A percentile compares a stretch with the other conserved stretches of the same genome.
Evolutionary conservation across 2,888 invertebrate genomes (phyloP).

Genomic region (Prosapia bicincta): DNA sequence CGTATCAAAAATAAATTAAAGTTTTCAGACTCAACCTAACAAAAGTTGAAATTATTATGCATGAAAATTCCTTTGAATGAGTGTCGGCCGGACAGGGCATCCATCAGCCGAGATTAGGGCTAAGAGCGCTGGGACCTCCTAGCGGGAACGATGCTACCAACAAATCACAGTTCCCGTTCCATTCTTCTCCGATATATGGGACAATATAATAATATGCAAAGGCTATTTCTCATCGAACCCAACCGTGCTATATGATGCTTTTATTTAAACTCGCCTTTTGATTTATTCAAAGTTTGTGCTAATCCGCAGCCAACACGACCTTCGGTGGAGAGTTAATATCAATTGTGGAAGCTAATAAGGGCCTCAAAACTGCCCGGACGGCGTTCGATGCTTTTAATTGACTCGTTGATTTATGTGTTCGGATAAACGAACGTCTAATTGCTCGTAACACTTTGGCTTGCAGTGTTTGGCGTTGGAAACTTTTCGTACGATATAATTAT

Average conservation of each 20-base stretch:
- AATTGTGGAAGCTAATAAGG: neutral
- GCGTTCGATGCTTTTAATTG: neutral
- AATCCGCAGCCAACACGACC: neutral
- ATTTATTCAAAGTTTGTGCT: neutral
- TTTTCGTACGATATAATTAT: neutral
- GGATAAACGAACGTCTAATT: neutral
- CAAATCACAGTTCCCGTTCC: neutral
- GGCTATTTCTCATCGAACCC: neutral
- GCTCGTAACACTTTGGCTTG: neutral
- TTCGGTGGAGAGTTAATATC: neutral
- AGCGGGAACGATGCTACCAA: neutral
- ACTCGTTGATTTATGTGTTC: neutral
- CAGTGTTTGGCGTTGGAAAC: neutral
- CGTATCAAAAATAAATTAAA: constrained; percentile 19
- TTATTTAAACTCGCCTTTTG: neutral
- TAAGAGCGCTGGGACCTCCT: neutral
- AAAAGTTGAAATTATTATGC: constrained; percentile 26
- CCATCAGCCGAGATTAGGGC: neutral
- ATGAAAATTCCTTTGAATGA: constrained; percentile 20
- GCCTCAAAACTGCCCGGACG: neutral
- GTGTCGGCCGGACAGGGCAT: neutral
- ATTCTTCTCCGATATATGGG: neutral
- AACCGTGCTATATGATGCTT: neutral
- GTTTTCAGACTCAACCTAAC: constrained; percentile 14
- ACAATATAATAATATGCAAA: constrained; percentile 2